Evolutionary conservation across 2,113 vertebrate species (phyloP).

Genomic region (Corynorhinus townsendii): DNA sequence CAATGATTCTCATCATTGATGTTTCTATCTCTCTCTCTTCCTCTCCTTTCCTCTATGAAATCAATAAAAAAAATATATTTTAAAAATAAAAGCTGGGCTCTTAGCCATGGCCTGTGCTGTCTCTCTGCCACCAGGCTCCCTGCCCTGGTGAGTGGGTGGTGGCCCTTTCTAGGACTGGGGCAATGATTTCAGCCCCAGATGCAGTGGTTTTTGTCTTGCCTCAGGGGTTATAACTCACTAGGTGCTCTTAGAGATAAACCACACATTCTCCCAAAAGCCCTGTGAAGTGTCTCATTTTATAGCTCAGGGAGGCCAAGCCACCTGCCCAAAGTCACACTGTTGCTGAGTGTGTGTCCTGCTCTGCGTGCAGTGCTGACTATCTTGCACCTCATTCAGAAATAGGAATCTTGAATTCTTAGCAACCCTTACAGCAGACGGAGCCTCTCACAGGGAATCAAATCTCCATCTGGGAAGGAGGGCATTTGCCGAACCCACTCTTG

Average conservation of each 20-base stretch:
- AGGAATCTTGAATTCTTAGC: conserved; percentile 38
- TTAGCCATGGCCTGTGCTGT: neutral
- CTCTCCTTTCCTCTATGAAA: too few species aligned
- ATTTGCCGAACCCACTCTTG: neutral
- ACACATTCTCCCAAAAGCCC: neutral
- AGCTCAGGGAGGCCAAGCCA: neutral
- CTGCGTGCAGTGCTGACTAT: neutral
- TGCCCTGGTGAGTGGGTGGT: neutral
- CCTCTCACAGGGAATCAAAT: neutral
- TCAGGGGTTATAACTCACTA: neutral
- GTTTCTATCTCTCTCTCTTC: too few species aligned
- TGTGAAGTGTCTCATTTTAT: neutral
- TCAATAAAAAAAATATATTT: too few species aligned
- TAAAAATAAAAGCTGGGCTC: neutral
- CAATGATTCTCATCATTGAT: too few species aligned
- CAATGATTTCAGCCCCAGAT: neutral
- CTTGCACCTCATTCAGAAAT: conserved; percentile 1
- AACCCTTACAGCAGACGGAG: neutral
- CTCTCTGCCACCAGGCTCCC: neutral
- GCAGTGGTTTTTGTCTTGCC: neutral
- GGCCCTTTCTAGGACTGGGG: neutral
- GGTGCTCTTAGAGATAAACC: neutral
- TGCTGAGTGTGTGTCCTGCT: neutral
- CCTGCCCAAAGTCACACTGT: neutral
- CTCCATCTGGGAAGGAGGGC: neutral